A percentile compares a stretch with the other conserved stretches of the same genome.
These are phyloP conservation scores for Limosa lapponica DNA, from an alignment of 2,797 vertebrate species.

Conservation along the genomic window DNA sequence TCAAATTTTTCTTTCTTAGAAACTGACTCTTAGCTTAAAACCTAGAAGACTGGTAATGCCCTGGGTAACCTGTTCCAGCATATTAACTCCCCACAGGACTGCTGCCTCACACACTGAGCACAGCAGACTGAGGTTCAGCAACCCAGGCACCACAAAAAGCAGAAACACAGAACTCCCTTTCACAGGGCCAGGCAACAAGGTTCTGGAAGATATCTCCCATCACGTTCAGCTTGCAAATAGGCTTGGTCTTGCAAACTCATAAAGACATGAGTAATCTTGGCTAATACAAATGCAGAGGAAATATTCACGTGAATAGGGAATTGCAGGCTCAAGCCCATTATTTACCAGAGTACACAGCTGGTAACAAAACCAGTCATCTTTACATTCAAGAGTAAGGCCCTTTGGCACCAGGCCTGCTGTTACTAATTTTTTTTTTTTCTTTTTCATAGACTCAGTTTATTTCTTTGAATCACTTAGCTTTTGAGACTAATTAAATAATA, in stretches of 20 bases:
- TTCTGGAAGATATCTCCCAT: neutral
- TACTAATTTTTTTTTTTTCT: neutral
- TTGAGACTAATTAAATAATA: conserved; percentile 68
- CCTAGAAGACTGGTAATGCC: neutral
- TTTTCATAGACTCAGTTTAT: conserved; percentile 4
- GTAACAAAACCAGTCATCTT: conserved; percentile 2
- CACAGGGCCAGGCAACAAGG: neutral
- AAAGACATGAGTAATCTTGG: neutral
- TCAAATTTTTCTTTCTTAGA: neutral
- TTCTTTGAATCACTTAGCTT: conserved; percentile 28
- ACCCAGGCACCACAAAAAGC: neutral
- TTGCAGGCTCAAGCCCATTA: neutral
- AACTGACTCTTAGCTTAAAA: neutral
- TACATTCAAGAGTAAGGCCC: conserved; percentile 7
- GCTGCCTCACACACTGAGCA: accelerated
- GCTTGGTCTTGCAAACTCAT: neutral
- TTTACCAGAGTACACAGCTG: neutral
- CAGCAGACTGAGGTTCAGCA: neutral
- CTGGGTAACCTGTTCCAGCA: neutral
- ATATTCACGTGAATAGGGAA: neutral
- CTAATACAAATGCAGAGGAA: neutral
- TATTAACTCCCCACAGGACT: neutral
- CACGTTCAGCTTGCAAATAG: neutral
- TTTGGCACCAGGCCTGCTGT: conserved; percentile 16
- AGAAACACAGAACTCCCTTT: neutral